phyloP scores from a whole-genome alignment of 2,113 vertebrate species.

The Progne subis region DNA sequence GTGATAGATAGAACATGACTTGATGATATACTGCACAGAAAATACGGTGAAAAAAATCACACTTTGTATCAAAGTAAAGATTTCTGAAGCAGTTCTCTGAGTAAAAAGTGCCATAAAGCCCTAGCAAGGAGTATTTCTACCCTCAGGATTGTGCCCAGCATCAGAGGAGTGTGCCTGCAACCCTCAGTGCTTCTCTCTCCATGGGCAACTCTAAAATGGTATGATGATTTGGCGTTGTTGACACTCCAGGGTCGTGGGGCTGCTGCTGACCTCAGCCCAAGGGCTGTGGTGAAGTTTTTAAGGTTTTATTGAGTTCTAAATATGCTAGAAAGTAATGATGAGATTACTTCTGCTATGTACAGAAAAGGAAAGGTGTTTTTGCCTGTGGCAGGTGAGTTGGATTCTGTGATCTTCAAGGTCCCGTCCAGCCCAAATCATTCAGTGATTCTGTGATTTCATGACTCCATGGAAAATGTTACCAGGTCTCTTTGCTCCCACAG shows the following conservation, averaged over 20 bases:
- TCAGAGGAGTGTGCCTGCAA: neutral
- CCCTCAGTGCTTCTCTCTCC: neutral
- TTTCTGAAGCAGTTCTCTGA: neutral
- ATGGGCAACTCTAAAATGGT: too few species aligned
- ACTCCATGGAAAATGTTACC: neutral
- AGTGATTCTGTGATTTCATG: neutral
- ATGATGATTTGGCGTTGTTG: neutral
- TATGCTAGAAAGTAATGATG: neutral
- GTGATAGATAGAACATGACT: neutral
- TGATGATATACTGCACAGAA: neutral
- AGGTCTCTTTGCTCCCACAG: neutral
- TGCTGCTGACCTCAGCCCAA: neutral
- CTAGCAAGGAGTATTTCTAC: neutral
- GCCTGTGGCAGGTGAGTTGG: neutral
- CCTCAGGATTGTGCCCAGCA: neutral
- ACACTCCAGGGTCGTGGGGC: neutral
- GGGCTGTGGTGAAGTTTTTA: neutral
- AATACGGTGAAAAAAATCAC: neutral
- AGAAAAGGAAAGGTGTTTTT: neutral
- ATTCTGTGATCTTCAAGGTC: neutral
- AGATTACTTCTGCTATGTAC: neutral
- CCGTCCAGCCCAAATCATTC: neutral
- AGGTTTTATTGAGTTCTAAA: neutral
- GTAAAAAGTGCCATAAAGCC: neutral
- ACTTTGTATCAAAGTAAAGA: neutral